Evolutionary conservation across 2,888 invertebrate species (phyloP).

Genomic region (Empis stercorea): DNA sequence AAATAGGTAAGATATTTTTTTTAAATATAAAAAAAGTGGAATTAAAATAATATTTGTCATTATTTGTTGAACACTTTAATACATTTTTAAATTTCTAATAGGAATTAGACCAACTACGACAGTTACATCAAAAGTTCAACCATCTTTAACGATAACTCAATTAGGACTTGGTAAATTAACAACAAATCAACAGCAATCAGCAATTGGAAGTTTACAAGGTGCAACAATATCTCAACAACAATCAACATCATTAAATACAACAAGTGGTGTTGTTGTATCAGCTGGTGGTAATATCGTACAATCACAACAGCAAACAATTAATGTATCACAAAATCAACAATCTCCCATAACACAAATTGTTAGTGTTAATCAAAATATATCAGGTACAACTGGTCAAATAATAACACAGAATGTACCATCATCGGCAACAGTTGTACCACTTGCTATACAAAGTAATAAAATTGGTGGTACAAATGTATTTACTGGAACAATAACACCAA

Average conservation of each 20-base stretch:
- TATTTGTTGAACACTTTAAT: too few relatives aligned
- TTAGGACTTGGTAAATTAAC: conserved; percentile 30
- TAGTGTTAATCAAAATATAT: conserved; percentile 19
- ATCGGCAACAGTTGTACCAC: conserved; percentile 30
- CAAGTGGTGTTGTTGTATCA: conserved; percentile 13
- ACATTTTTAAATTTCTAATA: too few relatives aligned
- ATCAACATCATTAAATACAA: conserved; percentile 18
- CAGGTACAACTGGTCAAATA: conserved; percentile 7
- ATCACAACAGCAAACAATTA: conserved; percentile 13
- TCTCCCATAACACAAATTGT: conserved; percentile 22
- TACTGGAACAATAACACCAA: conserved; percentile 31
- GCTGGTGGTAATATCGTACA: conserved; percentile 7
- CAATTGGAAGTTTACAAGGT: conserved; percentile 9
- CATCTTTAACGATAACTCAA: conserved; percentile 34
- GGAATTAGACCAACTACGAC: conserved; percentile 31
- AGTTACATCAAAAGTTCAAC: conserved; percentile 34
- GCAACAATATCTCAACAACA: conserved; percentile 11
- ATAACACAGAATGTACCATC: conserved; percentile 22
- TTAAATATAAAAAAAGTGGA: too few relatives aligned
- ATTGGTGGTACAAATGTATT: conserved; percentile 25
- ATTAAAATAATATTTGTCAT: too few relatives aligned
- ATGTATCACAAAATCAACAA: conserved; percentile 9
- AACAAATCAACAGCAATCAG: conserved; percentile 12
- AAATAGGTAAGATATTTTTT: conserved; percentile 26
- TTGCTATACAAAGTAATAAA: conserved; percentile 26